These are phyloP conservation scores for Falcaria lacertinaria DNA, from an alignment of 2,888 invertebrate genomes.

Conservation along the genomic window DNA sequence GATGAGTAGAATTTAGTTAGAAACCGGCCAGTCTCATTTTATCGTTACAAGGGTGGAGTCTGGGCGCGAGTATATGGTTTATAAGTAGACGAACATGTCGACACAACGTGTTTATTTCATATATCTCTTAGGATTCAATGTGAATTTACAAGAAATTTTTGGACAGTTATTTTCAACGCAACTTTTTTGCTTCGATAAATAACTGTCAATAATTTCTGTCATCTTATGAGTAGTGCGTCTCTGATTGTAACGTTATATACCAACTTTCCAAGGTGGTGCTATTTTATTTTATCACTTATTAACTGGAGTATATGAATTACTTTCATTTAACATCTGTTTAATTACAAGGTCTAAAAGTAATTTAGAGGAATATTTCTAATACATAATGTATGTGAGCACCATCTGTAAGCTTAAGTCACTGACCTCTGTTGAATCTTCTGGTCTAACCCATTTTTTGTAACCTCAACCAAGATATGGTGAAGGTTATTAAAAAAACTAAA, in stretches of 20 bases:
- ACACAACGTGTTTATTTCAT: constrained; percentile 28
- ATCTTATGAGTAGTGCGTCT: constrained; percentile 24
- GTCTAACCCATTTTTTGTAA: not conserved
- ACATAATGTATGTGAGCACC: not conserved
- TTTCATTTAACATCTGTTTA: not conserved
- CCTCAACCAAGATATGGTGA: no score
- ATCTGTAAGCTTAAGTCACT: not conserved
- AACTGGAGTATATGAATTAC: not conserved
- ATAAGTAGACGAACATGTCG: constrained; percentile 6
- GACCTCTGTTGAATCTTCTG: not conserved
- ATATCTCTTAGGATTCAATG: constrained; percentile 25
- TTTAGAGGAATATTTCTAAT: not conserved
- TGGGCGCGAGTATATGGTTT: not conserved
- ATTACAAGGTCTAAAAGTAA: not conserved
- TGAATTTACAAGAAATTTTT: constrained; percentile 14
- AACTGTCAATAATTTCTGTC: constrained; percentile 17
- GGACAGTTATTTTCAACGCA: constrained; percentile 12
- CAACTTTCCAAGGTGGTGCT: constrained; percentile 41
- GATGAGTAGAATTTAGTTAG: constrained; percentile 11
- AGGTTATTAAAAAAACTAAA: no score
- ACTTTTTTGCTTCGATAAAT: constrained; percentile 3
- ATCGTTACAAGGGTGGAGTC: not conserved
- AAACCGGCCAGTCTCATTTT: constrained; percentile 21
- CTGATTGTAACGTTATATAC: constrained; percentile 28
- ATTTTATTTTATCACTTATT: constrained; percentile 18